Conservation (phyloP, 1,140 invertebrate species). For the Achatina immaculata region DNA sequence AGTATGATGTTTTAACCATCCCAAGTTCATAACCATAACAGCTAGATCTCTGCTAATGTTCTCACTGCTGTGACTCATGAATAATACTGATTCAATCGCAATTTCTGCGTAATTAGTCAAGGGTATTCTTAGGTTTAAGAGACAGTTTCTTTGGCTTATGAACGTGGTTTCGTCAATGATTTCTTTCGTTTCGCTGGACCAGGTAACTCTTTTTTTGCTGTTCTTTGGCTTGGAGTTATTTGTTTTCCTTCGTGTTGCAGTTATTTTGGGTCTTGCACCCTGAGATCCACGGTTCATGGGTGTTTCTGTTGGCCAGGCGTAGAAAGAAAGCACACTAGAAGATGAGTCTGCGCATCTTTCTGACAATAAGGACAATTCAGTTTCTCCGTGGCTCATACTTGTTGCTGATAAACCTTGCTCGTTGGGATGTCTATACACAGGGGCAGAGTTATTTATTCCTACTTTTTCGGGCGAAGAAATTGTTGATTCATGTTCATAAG, state of each 20-base stretch:
- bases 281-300: too few relatives aligned
- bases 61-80: background rate
- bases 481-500: too few relatives aligned
- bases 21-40: background rate
- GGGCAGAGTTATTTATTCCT: too few relatives aligned
- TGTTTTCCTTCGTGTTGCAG: background rate
- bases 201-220: background rate
- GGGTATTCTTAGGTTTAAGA: background rate
- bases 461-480: too few relatives aligned
- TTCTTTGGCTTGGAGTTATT: background rate
- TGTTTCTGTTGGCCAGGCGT: too few relatives aligned
- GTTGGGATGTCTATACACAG: too few relatives aligned
- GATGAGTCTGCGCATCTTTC: too few relatives aligned
- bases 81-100: conserved; percentile 7
- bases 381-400: too few relatives aligned
- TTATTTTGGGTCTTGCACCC: background rate
- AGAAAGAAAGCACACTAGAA: too few relatives aligned
- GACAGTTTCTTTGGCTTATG: background rate
- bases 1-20: background rate
- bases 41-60: background rate
- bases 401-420: too few relatives aligned
- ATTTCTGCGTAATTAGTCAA: background rate
- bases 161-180: background rate
- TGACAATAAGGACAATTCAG: too few relatives aligned
- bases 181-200: background rate